Base-by-base conservation (phyloP, 30 jellyfish, hydroid and myxozoan genomes). In the Aurelia aurita complex sp. Pacific region DNA sequence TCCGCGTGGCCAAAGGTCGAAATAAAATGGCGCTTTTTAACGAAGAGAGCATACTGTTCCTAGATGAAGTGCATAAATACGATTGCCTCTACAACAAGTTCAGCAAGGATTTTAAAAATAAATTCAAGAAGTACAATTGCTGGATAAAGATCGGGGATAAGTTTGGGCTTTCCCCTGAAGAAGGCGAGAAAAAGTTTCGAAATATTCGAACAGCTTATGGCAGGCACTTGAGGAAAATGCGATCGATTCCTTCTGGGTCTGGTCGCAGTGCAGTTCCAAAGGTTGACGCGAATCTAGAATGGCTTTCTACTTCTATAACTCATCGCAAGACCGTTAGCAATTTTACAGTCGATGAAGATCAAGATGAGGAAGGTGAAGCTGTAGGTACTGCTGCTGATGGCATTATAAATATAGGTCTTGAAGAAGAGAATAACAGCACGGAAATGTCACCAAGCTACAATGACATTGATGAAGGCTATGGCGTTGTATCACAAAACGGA, bases 241-340 rank as follows among this genome's bases (percentile, higher is more conserved):
- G 29, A 23, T 23, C 29, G 29, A 23, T 23, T 23, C 29, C 29
- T 23, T 23, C 29, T 23, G 29, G 29, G 29, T 23, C 29, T 23
- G 29, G 29, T 40, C 66, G 92, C 18, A 50, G 38, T 72, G 79
- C 82, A 42, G 92, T 73, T 17, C 91, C 91, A 50, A 73, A 43
- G 66, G 12, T 35, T 40, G 55, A 60, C 68, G 66, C 46, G 11
- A 18, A 82, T 15, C 64, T 82, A 12, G 91, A 82, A 42, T 82
- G 92, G 91, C 91, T 82, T 16, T 35, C 83, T 38, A 18, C 91
- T 16, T 73, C 70, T 16, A 82, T 82, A 8, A 80, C 83, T 19
- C 92, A 82, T 73, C 80, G 92, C 36, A 80, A 82, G 66, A 82
- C 92, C 79, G 67, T 68, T 18, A 54, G 80, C 64, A 68, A 80